phyloP scores from a whole-genome alignment of 2,113 vertebrate genomes.

The Tachuris rubrigastra region DNA sequence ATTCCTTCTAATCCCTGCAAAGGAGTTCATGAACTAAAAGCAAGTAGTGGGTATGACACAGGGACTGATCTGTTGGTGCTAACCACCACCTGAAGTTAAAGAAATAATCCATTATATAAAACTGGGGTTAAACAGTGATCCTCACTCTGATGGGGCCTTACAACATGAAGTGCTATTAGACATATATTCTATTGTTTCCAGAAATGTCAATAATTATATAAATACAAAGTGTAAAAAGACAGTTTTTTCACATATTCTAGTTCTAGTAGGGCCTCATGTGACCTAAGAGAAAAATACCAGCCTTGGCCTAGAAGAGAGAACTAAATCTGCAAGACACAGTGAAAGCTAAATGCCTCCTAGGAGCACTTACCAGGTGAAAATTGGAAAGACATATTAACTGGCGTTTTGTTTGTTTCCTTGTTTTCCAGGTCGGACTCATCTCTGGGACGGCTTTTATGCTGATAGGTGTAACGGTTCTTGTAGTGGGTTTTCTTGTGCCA shows the following conservation, averaged over 20 bases:
- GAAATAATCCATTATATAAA: neutral
- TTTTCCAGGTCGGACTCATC: slow-evolving; percentile 89
- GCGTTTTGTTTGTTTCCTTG: neutral
- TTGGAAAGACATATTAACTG: neutral
- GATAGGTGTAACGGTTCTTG: slow-evolving; percentile 85
- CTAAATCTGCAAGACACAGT: neutral
- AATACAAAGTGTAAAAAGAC: neutral
- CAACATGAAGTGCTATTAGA: neutral
- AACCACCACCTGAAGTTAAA: neutral
- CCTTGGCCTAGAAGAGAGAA: neutral
- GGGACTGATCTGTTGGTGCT: neutral
- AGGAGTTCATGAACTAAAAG: neutral
- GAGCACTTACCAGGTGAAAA: neutral
- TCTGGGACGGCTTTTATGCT: slow-evolving; percentile 86
- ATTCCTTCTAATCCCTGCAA: neutral
- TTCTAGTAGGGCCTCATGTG: neutral
- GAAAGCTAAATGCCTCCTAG: neutral
- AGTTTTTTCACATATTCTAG: neutral
- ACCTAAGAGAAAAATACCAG: neutral
- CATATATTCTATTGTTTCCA: neutral
- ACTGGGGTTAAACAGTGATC: neutral
- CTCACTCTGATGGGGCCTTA: neutral
- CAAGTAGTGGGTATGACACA: neutral
- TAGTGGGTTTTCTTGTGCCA: slow-evolving; percentile 90
- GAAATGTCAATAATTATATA: neutral